Percentiles rank a stretch among this genome's conserved stretches.
Conservation (phyloP, 2,888 invertebrate genomes). For the Zygogramma bicolorata region DNA sequence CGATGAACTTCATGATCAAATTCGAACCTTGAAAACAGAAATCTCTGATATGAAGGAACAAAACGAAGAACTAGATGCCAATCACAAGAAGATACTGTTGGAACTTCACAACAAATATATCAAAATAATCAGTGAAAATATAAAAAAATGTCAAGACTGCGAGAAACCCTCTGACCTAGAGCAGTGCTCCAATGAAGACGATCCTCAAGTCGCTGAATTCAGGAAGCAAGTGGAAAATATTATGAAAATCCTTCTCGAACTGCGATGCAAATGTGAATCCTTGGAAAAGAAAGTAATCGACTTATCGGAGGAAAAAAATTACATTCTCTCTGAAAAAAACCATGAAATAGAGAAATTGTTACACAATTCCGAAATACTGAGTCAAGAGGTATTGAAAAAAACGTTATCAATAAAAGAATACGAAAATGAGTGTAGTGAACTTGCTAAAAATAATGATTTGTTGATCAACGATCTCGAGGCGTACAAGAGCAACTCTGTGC, state of each 20-base stretch:
- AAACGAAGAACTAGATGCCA: constrained; percentile 28
- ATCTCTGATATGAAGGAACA: constrained; percentile 27
- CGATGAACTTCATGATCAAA: not conserved
- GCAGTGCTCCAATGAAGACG: constrained; percentile 36
- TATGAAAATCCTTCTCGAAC: constrained; percentile 71
- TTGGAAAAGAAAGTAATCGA: constrained; percentile 72
- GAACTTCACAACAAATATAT: constrained; percentile 55
- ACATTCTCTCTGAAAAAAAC: constrained; percentile 61
- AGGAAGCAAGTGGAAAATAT: constrained; percentile 68
- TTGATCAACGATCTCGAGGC: constrained; percentile 76
- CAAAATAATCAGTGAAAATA: constrained; percentile 54
- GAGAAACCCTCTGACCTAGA: constrained; percentile 45
- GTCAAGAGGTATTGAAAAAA: constrained; percentile 61
- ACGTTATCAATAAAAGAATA: constrained; percentile 66
- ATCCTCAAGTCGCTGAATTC: constrained; percentile 57
- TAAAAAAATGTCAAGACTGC: constrained; percentile 53
- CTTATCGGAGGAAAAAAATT: constrained; percentile 68
- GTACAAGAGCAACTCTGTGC: constrained; percentile 73
- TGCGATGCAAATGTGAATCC: constrained; percentile 72
- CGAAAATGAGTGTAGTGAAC: constrained; percentile 73
- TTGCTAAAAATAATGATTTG: constrained; percentile 79
- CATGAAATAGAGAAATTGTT: constrained; percentile 64
- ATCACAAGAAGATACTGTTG: constrained; percentile 30
- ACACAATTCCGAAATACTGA: constrained; percentile 61
- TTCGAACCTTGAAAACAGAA: constrained; percentile 19